Conservation (phyloP, 1,140 invertebrate species). For the Scaptomyza hsui region DNA sequence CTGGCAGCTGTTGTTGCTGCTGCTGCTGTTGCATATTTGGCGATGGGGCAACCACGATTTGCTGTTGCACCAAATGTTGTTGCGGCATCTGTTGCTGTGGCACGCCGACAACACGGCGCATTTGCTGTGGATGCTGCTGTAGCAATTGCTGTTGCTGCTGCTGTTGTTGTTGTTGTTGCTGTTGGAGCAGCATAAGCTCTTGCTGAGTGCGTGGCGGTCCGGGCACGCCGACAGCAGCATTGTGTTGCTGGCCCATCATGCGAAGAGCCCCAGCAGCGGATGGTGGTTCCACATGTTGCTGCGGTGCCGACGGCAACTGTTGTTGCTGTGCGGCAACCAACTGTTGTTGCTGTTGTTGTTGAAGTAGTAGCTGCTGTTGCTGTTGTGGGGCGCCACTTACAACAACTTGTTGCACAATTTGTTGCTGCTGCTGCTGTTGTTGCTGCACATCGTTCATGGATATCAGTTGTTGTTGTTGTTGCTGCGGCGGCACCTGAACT, state of each 20-base stretch:
- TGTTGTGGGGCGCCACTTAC: conserved; percentile 58
- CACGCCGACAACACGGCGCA: conserved; percentile 84
- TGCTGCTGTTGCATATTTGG: conserved; percentile 60
- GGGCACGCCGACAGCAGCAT: conserved; percentile 85
- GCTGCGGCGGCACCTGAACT: conserved; percentile 84
- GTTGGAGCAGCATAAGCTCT: conserved; percentile 71
- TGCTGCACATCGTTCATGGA: conserved; percentile 53
- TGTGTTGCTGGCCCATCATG: conserved; percentile 92
- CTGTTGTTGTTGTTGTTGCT: conserved; percentile 67
- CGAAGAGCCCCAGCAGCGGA: conserved; percentile 90
- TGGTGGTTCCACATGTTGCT: conserved; percentile 84
- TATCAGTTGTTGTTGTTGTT: conserved; percentile 85
- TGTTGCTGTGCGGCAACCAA: conserved; percentile 66
- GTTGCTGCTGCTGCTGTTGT: conserved; percentile 57
- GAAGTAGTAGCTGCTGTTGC: conserved; percentile 58
- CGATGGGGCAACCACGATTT: conserved; percentile 67
- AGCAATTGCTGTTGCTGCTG: conserved; percentile 62
- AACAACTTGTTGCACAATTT: conserved; percentile 76
- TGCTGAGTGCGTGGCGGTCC: conserved; percentile 67
- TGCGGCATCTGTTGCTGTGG: conserved; percentile 78
- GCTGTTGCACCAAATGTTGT: conserved; percentile 73
- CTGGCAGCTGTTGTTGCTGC: conserved; percentile 57
- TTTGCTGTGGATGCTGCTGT: conserved; percentile 72
- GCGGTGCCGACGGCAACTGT: conserved; percentile 51
- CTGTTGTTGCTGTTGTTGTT: conserved; percentile 61